A percentile compares a stretch with the other conserved stretches of the same genome.
Conservation (phyloP, 2,113 vertebrate genomes). For the Amblyopsis rosae region DNA sequence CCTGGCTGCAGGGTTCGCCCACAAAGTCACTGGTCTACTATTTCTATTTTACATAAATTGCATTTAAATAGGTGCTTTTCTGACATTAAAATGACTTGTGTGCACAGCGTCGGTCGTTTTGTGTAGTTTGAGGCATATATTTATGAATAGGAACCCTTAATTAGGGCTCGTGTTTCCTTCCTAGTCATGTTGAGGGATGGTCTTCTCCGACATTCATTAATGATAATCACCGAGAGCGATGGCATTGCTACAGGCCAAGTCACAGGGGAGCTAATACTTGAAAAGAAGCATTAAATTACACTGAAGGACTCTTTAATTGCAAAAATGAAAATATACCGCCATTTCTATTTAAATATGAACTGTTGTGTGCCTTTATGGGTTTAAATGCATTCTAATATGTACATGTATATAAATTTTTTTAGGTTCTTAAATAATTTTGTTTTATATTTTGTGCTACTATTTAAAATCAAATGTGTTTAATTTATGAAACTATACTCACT, state of each 20-base stretch:
- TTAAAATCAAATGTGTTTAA: no score
- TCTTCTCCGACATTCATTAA: constrained; percentile 77
- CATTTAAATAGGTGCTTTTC: constrained; percentile 68
- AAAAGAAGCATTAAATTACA: constrained; percentile 79
- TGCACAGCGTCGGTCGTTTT: constrained; percentile 54
- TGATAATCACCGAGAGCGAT: constrained; percentile 79
- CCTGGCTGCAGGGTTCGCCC: constrained; percentile 45
- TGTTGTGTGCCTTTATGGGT: constrained; percentile 51
- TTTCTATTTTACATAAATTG: constrained; percentile 57
- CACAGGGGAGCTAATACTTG: constrained; percentile 74
- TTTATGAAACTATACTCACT: no score
- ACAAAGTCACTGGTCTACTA: constrained; percentile 35
- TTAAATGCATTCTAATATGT: constrained; percentile 73
- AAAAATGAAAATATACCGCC: constrained; percentile 74
- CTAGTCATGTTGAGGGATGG: constrained; percentile 77
- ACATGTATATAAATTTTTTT: constrained; percentile 48
- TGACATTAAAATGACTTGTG: constrained; percentile 74
- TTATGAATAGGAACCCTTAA: constrained; percentile 80
- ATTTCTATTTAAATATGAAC: constrained; percentile 13
- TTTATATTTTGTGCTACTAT: not conserved
- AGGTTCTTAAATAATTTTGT: constrained; percentile 26
- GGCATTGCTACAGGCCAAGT: constrained; percentile 73
- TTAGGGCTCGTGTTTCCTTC: constrained; percentile 77
- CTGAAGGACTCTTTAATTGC: constrained; percentile 76
- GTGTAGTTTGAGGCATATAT: constrained; percentile 70